Conservation (phyloP, 1,140 invertebrate genomes). For the Gryllus bimaculatus region DNA sequence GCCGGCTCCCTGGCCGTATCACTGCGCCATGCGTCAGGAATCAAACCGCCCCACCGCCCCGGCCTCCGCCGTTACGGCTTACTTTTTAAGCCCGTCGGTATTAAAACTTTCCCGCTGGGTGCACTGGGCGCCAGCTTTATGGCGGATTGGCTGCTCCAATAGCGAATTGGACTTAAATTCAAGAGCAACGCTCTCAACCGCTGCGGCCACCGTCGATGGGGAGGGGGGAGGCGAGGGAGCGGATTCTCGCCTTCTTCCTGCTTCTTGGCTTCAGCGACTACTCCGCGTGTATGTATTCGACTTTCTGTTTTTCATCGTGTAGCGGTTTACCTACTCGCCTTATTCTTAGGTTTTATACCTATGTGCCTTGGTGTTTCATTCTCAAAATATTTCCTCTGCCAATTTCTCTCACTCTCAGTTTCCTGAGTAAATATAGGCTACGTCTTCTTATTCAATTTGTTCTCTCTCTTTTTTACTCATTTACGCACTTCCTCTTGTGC, state of each 20-base stretch:
- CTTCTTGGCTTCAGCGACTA: no score
- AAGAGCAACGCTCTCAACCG: not conserved
- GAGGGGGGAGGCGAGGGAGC: not conserved
- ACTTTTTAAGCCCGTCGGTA: not conserved
- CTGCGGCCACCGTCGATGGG: not conserved
- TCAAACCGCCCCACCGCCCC: not conserved
- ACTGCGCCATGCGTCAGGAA: not conserved
- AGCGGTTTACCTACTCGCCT: no score
- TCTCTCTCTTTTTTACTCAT: no score
- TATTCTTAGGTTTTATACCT: no score
- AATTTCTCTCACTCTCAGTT: no score
- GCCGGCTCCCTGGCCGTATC: not conserved
- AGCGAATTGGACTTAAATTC: not conserved
- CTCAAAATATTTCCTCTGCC: no score
- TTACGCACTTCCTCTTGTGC: no score
- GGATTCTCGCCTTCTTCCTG: not conserved
- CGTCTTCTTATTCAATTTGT: no score
- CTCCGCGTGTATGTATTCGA: no score
- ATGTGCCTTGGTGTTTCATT: no score
- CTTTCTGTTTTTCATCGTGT: no score
- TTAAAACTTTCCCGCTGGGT: conserved; percentile 1
- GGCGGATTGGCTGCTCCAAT: not conserved
- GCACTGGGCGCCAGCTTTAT: not conserved
- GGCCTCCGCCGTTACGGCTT: not conserved
- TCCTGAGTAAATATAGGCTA: no score